phyloP scores from a whole-genome alignment of 2,113 vertebrate genomes.

The Brienomyrus brachyistius region DNA sequence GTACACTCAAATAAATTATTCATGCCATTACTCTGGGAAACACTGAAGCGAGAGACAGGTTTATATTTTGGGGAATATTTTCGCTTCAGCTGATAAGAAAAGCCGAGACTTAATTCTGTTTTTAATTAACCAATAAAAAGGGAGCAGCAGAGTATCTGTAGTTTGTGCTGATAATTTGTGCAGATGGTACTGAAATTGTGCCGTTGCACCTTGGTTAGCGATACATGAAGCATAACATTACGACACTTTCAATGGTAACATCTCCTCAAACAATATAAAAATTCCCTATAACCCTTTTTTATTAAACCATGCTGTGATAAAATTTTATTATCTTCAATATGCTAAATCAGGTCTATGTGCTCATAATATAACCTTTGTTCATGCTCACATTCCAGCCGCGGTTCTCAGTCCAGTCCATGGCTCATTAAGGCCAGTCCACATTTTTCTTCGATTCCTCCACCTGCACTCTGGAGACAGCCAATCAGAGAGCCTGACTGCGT shows the following conservation, averaged over 20 bases:
- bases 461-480: background rate
- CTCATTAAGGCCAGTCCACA: background rate
- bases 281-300: background rate
- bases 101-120: background rate
- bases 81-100: background rate
- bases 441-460: background rate
- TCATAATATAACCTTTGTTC: background rate
- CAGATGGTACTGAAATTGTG: background rate
- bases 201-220: background rate
- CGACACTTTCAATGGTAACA: background rate
- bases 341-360: background rate
- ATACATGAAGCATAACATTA: background rate
- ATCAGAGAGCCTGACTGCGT: background rate
- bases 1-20: background rate
- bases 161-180: background rate
- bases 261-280: background rate
- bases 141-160: background rate
- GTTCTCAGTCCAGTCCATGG: background rate
- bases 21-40: background rate
- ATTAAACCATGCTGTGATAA: background rate
- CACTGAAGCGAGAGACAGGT: background rate
- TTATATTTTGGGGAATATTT: background rate
- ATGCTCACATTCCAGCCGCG: background rate
- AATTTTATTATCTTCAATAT: background rate
- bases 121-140: background rate